Evolutionary conservation across 2,797 vertebrate species (phyloP).

Genomic region (Geotrypetes seraphini): DNA sequence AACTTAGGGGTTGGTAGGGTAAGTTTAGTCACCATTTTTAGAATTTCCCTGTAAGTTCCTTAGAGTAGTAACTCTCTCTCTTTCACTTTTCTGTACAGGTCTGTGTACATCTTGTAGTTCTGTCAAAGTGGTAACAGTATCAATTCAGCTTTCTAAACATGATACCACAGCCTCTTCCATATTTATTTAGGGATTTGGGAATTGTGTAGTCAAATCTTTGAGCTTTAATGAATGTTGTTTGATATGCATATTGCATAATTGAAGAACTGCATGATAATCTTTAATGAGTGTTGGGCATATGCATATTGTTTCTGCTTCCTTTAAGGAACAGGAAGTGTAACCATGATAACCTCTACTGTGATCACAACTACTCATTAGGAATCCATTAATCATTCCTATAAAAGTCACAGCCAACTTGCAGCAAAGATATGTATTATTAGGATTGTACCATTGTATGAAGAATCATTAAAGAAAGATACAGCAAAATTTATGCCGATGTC

Average conservation of each 20-base stretch:
- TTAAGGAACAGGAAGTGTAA: conserved; percentile 7
- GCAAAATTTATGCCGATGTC: conserved; percentile 46
- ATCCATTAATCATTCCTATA: conserved; percentile 35
- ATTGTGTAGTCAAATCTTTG: neutral
- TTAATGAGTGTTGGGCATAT: conserved; percentile 15
- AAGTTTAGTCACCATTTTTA: no score
- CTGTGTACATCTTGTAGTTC: no score
- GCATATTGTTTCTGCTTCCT: conserved; percentile 11
- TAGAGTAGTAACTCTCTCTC: no score
- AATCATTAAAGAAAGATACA: conserved; percentile 51
- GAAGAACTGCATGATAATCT: conserved; percentile 19
- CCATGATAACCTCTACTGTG: conserved; percentile 17
- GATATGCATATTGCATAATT: conserved; percentile 14
- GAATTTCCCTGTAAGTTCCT: no score
- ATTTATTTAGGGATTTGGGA: no score
- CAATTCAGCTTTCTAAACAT: no score
- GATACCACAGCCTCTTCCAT: no score
- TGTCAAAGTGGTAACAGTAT: no score
- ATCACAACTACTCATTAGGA: conserved; percentile 40
- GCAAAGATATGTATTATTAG: conserved; percentile 45
- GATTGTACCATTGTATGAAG: conserved; percentile 37
- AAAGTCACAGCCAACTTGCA: conserved; percentile 42
- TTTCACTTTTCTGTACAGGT: no score
- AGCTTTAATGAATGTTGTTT: conserved; percentile 1
- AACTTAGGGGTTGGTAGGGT: no score